These are phyloP conservation scores for Apoda limacodes DNA, from an alignment of 2,888 invertebrate species.

Conservation along the genomic window DNA sequence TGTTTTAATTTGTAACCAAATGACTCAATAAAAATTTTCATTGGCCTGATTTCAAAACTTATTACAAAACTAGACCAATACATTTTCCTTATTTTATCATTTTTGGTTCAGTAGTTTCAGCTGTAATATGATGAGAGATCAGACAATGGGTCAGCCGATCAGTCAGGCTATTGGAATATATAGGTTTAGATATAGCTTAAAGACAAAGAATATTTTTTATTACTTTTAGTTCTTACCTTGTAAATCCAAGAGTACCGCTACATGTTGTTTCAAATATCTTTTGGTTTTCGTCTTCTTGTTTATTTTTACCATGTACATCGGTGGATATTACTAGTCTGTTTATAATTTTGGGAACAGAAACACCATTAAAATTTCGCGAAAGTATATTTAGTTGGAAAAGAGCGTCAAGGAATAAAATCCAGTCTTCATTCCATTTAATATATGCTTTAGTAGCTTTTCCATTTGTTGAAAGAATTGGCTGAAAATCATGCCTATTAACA, in stretches of 20 bases:
- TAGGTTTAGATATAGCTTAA: too few relatives aligned
- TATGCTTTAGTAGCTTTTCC: slow-evolving; percentile 13
- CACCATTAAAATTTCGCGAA: slow-evolving; percentile 13
- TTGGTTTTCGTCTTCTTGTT: background rate
- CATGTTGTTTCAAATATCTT: background rate
- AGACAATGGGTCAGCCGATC: too few relatives aligned
- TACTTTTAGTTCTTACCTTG: background rate
- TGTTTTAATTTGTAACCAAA: too few relatives aligned
- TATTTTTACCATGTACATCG: background rate
- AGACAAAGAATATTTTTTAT: too few relatives aligned
- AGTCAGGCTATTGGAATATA: too few relatives aligned
- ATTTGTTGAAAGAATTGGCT: slow-evolving; percentile 17
- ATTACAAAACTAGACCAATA: too few relatives aligned
- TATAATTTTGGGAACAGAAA: slow-evolving; percentile 9
- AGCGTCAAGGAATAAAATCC: slow-evolving; percentile 20
- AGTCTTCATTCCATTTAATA: slow-evolving; percentile 17
- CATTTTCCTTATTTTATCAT: too few relatives aligned
- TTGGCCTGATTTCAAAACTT: too few relatives aligned
- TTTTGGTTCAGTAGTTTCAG: too few relatives aligned
- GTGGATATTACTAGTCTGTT: background rate
- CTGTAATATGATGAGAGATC: too few relatives aligned
- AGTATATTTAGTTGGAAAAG: slow-evolving; percentile 20
- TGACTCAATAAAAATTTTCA: too few relatives aligned
- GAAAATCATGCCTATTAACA: too few relatives aligned
- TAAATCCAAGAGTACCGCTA: background rate